Percentiles rank a stretch among this genome's conserved stretches.
phyloP scores from a whole-genome alignment of 1,140 invertebrate genomes.

The Listronotus bonariensis region DNA sequence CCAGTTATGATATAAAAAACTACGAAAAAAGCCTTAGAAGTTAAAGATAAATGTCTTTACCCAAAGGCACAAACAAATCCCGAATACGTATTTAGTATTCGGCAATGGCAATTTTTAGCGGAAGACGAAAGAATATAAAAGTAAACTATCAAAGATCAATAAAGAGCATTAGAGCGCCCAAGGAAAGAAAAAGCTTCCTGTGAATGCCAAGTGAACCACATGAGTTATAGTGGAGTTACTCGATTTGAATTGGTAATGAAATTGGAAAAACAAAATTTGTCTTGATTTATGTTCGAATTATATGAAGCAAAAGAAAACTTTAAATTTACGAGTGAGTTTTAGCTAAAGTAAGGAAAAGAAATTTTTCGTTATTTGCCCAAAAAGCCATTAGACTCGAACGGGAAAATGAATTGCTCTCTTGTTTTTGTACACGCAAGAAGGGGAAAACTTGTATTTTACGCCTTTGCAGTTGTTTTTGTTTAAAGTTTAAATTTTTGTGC shows the following conservation, averaged over 20 bases:
- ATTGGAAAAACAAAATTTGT: constrained; percentile 46
- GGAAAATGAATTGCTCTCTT: constrained; percentile 23
- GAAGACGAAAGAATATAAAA: constrained; percentile 21
- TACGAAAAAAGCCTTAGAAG: neutral
- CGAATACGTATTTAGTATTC: constrained; percentile 22
- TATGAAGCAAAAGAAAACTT: constrained; percentile 44
- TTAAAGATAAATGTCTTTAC: neutral
- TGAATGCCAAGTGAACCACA: constrained; percentile 48
- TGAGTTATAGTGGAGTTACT: constrained; percentile 48
- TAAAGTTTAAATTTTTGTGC: constrained; percentile 9
- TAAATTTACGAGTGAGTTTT: constrained; percentile 37
- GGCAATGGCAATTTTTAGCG: constrained; percentile 17
- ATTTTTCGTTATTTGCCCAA: constrained; percentile 29
- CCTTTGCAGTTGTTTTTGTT: constrained; percentile 21
- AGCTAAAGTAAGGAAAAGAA: constrained; percentile 26
- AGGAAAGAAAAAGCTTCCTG: constrained; percentile 39
- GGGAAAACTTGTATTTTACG: constrained; percentile 28
- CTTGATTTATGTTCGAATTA: constrained; percentile 46
- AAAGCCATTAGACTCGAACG: constrained; percentile 21
- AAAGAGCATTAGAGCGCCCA: constrained; percentile 28
- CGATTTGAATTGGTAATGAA: constrained; percentile 52
- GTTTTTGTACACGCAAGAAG: constrained; percentile 12
- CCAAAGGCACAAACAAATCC: constrained; percentile 11
- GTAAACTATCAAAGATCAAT: constrained; percentile 43
- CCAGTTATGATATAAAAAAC: neutral